phyloP scores from a whole-genome alignment of 2,797 vertebrate species.

The Scolopax rusticola region DNA sequence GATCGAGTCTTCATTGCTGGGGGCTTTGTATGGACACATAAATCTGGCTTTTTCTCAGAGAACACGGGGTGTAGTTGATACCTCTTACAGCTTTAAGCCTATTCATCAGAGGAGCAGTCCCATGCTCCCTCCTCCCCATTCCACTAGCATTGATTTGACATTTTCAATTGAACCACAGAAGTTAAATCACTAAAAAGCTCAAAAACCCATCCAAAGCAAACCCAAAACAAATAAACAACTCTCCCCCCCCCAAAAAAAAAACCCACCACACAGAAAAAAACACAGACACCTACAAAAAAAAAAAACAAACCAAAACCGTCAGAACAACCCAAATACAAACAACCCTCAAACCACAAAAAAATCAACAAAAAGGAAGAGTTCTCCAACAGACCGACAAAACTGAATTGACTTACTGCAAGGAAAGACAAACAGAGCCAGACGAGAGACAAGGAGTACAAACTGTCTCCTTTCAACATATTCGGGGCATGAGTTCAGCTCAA shows the following conservation, averaged over 20 bases:
- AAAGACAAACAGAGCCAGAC: neutral
- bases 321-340: neutral
- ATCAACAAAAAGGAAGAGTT: rapidly evolving
- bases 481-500: neutral
- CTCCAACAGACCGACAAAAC: neutral
- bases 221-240: neutral
- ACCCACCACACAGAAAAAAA: neutral
- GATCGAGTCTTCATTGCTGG: neutral
- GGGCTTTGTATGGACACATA: neutral
- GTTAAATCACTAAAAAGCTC: neutral
- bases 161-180: neutral
- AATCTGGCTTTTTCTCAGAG: neutral
- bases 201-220: rapidly evolving
- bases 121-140: neutral
- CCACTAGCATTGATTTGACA: neutral
- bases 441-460: neutral
- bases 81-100: neutral
- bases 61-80: neutral
- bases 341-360: too few relatives aligned
- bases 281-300: neutral
- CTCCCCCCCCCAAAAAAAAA: neutral
- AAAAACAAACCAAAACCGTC: neutral
- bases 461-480: neutral
- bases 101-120: neutral
- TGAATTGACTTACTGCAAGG: neutral